Percentiles rank a stretch among this genome's conserved stretches.
phyloP scores from a whole-genome alignment of 1,140 invertebrate species.

The Psilanteris sp. region DNA sequence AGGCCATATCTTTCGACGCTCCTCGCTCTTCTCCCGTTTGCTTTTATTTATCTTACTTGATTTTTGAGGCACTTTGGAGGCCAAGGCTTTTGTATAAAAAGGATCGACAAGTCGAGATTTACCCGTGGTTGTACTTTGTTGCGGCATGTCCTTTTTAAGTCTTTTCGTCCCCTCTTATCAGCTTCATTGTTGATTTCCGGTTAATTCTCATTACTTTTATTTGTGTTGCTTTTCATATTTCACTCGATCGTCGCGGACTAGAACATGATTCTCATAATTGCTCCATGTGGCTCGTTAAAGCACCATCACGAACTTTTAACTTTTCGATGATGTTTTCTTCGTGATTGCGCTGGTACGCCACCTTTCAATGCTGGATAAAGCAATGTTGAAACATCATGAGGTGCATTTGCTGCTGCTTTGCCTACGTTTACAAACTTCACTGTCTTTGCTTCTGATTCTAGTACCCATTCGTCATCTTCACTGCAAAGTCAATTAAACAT shows the following conservation, averaged over 20 bases:
- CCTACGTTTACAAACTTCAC: constrained; percentile 81
- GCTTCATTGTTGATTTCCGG: constrained; percentile 13
- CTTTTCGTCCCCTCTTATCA: constrained; percentile 4
- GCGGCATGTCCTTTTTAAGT: constrained; percentile 36
- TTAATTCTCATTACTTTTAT: background rate
- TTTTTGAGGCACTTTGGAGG: constrained; percentile 65
- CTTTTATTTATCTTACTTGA: constrained; percentile 34
- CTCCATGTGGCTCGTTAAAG: constrained; percentile 10
- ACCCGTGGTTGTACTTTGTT: constrained; percentile 61
- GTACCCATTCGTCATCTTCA: constrained; percentile 83
- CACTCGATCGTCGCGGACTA: constrained; percentile 65
- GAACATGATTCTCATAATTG: constrained; percentile 59
- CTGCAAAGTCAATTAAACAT: constrained; percentile 77
- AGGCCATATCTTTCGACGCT: constrained; percentile 51
- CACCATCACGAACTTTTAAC: constrained; percentile 66
- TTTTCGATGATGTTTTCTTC: constrained; percentile 75
- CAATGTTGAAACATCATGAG: constrained; percentile 71
- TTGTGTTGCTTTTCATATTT: constrained; percentile 52
- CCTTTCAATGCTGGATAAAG: constrained; percentile 73
- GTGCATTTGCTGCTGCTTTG: constrained; percentile 73
- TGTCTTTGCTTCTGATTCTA: constrained; percentile 81
- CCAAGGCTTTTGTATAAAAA: constrained; percentile 64
- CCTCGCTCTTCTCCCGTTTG: constrained; percentile 21
- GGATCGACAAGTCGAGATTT: constrained; percentile 61
- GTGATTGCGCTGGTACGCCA: constrained; percentile 47